These are phyloP conservation scores for Cryptosula pallasiana DNA, from an alignment of 2,888 invertebrate species.

Conservation along the genomic window DNA sequence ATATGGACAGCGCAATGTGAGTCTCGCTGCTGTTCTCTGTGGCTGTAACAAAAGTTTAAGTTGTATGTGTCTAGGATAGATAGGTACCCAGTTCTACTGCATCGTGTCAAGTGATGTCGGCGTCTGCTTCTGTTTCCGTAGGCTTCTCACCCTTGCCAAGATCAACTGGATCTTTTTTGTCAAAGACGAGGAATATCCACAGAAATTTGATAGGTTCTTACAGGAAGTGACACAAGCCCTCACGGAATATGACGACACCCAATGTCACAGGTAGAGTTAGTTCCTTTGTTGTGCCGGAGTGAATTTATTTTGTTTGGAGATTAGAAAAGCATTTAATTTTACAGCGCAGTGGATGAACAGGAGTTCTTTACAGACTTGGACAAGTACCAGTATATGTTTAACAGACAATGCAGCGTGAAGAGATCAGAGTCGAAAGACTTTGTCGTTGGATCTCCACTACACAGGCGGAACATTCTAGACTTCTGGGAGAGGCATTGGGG, in stretches of 20 bases:
- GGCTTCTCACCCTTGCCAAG: conserved; percentile 41
- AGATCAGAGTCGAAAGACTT: conserved; percentile 25
- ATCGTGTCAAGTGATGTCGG: no score
- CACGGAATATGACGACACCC: conserved; percentile 14
- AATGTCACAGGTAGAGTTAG: conserved; percentile 17
- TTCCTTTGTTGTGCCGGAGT: no score
- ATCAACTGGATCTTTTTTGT: conserved; percentile 44
- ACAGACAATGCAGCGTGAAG: conserved; percentile 24
- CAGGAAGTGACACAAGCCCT: conserved; percentile 30
- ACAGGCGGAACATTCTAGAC: conserved; percentile 28
- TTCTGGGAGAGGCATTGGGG: conserved; percentile 41
- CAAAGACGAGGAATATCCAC: conserved; percentile 33
- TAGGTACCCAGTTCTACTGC: no score
- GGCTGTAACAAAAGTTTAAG: no score
- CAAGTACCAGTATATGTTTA: conserved; percentile 23
- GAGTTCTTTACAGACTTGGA: neutral
- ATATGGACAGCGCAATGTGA: conserved; percentile 23
- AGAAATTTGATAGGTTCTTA: conserved; percentile 32
- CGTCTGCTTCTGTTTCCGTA: no score
- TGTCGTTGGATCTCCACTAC: neutral
- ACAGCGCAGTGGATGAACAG: neutral
- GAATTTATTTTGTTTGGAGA: neutral
- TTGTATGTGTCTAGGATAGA: no score
- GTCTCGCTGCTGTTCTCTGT: neutral
- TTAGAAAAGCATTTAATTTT: neutral